Evolutionary conservation across 2,888 invertebrate species (phyloP).

Genomic region (Cosmopolites sordidus): DNA sequence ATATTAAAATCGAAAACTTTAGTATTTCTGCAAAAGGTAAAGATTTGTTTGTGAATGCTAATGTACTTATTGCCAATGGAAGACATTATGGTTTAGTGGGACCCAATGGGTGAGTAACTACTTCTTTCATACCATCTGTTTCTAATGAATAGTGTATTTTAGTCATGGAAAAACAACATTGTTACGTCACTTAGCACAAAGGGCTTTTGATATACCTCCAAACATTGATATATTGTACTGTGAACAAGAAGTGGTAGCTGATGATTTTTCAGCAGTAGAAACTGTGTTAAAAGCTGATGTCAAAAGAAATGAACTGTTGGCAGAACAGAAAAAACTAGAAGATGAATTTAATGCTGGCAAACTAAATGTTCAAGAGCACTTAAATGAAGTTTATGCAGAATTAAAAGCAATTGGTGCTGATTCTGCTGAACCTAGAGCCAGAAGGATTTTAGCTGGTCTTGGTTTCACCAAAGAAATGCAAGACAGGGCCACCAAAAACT

Average conservation of each 20-base stretch:
- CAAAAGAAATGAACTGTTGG: constrained; percentile 75
- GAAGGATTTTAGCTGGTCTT: constrained; percentile 94
- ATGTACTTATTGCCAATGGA: constrained; percentile 86
- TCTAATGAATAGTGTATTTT: constrained; percentile 19
- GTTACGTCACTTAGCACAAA: constrained; percentile 83
- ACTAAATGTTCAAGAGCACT: constrained; percentile 66
- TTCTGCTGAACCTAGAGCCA: constrained; percentile 93
- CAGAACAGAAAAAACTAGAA: constrained; percentile 80
- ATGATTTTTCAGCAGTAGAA: constrained; percentile 88
- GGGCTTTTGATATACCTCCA: constrained; percentile 90
- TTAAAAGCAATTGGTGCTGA: constrained; percentile 95
- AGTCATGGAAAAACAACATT: constrained; percentile 98
- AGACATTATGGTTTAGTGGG: constrained; percentile 96
- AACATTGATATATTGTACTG: constrained; percentile 95
- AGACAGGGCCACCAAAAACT: constrained; percentile 82
- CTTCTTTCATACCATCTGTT: no score
- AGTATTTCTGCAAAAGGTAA: constrained; percentile 97
- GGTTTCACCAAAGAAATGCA: constrained; percentile 91
- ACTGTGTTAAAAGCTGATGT: constrained; percentile 91
- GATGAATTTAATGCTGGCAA: constrained; percentile 69
- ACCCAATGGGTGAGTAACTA: constrained; percentile 80
- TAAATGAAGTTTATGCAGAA: constrained; percentile 93
- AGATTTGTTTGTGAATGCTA: constrained; percentile 94
- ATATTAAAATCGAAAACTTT: constrained; percentile 98
- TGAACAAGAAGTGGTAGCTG: constrained; percentile 97